phyloP scores from a whole-genome alignment of 2,888 invertebrate species.

The Spicauda simplicius region DNA sequence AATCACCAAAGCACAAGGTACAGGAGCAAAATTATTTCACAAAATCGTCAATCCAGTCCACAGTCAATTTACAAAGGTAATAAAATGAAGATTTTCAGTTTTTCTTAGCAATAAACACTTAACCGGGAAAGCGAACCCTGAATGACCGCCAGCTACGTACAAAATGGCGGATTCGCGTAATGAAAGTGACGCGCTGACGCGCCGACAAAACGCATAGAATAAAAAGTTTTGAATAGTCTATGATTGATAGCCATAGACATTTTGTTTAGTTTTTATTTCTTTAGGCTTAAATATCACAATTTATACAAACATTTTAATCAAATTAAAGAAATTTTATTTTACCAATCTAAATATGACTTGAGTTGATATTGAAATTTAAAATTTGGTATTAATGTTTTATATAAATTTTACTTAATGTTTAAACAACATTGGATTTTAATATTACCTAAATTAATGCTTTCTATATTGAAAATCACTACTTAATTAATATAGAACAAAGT shows the following conservation, averaged over 20 bases:
- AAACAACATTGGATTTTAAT: too few species aligned
- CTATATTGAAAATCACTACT: too few species aligned
- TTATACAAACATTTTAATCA: not conserved
- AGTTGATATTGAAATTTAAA: too few species aligned
- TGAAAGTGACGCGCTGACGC: conserved; percentile 83
- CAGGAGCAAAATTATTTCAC: conserved; percentile 66
- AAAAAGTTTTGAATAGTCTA: conserved; percentile 40
- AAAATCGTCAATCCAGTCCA: conserved; percentile 65
- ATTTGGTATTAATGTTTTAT: too few species aligned
- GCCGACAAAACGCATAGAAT: conserved; percentile 67
- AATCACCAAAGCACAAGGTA: conserved; percentile 78
- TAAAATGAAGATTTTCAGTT: conserved; percentile 72
- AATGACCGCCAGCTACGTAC: conserved; percentile 84
- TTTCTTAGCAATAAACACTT: conserved; percentile 76
- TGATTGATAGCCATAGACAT: conserved; percentile 35
- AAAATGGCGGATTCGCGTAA: conserved; percentile 85
- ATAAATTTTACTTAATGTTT: too few species aligned
- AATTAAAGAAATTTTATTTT: not conserved
- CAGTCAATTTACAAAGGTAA: conserved; percentile 64
- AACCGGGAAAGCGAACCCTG: conserved; percentile 75
- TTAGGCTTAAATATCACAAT: not conserved
- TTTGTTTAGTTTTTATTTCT: not conserved
- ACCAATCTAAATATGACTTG: too few species aligned
- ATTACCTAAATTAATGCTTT: too few species aligned
- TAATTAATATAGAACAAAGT: too few species aligned